Base-by-base conservation (phyloP, 2,113 vertebrate species). In the Chaenogobius annularis region DNA sequence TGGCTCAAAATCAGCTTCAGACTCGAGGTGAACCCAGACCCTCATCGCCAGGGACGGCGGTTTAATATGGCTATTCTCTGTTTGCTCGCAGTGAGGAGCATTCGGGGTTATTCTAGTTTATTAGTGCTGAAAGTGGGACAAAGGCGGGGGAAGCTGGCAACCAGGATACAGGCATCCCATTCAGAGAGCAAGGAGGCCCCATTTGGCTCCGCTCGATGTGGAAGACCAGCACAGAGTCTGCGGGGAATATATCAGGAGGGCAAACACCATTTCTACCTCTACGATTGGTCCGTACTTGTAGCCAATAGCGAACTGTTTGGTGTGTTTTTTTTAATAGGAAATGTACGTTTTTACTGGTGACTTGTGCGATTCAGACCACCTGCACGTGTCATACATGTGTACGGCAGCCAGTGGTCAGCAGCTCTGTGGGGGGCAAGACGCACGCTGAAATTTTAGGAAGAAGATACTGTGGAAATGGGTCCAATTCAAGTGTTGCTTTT, bases 81-180 rank as follows among this genome's bases (percentile, higher is more conserved):
- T 88, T 81, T 81, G 75, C 73, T 81, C 72, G 83, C 72, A 59
- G 61, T n/a, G 75, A 66, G 14, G 58, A 85, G 81, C 71, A 71
- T 72, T 66, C 37, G 17, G 22, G 71, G 31, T 82, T 78, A 67
- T 86, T 85, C 56, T 35, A 69, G 74, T 81, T 84, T 78, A 81
- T 83, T 79, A 78, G 54, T 7, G 20, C 65, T 66, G 74, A 77
- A 74, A 43, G 22, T 61, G 73, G 68, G 46, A 69, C 77, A 76
- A 81, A 81, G 54, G 62, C 77, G 70, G 74, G 52, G 73, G 56
- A 68, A 72, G 56, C 66, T 80, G 66, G 71, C 69, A 77, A 40
- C 26, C 62, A 65, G 79, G 48, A 85, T 47, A 87, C 84, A 91
- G 66, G 52, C 68, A 66, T 73, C 65, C 73, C 70, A 80, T 89